Percentiles rank a stretch among this genome's conserved stretches.
Conservation (phyloP, 1,140 invertebrate genomes). For the Lycorma delicatula region DNA sequence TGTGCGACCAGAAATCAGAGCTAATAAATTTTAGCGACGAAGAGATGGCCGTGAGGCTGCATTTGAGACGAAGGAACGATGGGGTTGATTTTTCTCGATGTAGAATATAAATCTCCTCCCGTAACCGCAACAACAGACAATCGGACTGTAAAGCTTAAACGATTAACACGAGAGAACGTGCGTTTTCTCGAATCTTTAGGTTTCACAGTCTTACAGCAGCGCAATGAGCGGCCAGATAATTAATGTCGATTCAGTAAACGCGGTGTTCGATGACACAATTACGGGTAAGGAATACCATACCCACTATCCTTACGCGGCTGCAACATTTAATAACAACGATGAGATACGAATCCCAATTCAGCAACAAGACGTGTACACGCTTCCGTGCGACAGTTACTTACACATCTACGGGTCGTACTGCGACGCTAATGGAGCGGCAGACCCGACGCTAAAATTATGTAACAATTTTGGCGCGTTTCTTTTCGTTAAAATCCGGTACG, state of each 20-base stretch:
- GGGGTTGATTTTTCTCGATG: constrained; percentile 17
- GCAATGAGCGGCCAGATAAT: constrained; percentile 27
- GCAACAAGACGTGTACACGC: constrained; percentile 36
- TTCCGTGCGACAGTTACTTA: constrained; percentile 32
- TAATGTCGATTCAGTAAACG: constrained; percentile 13
- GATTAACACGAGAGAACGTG: constrained; percentile 24
- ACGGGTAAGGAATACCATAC: constrained; percentile 33
- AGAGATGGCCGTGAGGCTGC: constrained; percentile 19
- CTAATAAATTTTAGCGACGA: constrained; percentile 24
- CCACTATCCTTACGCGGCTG: constrained; percentile 32
- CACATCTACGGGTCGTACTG: constrained; percentile 29
- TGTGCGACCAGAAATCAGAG: constrained; percentile 19
- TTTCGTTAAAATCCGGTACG: constrained; percentile 41
- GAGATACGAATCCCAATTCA: constrained; percentile 32
- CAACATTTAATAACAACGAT: constrained; percentile 25
- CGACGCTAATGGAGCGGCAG: neutral
- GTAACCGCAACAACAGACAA: neutral
- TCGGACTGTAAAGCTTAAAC: too few relatives aligned
- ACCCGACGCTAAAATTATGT: neutral
- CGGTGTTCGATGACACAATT: constrained; percentile 29
- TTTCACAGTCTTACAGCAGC: constrained; percentile 21
- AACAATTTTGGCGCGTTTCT: constrained; percentile 29
- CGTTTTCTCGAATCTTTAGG: constrained; percentile 21
- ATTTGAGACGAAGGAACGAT: constrained; percentile 16
- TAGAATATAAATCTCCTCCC: neutral